phyloP scores from a whole-genome alignment of 2,888 invertebrate genomes.

The Rhaphigaster nebulosa region DNA sequence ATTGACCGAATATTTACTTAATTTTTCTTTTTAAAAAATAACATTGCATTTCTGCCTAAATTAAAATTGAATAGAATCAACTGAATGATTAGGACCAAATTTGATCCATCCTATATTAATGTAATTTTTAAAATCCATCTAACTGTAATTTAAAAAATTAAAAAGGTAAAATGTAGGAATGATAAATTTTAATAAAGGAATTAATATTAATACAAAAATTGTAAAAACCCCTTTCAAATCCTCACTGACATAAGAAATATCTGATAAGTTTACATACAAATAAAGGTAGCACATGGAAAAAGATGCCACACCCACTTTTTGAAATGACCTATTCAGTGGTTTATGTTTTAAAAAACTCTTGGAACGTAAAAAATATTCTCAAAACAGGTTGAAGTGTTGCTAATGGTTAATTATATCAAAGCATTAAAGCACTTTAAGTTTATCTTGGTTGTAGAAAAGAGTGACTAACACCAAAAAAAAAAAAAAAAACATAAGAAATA shows the following conservation, averaged over 20 bases:
- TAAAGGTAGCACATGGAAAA: conserved; percentile 43
- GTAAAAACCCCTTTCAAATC: background rate
- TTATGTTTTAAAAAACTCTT: background rate
- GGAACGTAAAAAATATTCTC: background rate
- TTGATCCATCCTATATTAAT: background rate
- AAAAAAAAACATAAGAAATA: background rate
- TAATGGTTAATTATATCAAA: background rate
- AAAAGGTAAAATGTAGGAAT: background rate
- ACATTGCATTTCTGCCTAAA: background rate
- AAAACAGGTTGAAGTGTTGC: background rate
- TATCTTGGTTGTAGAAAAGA: background rate
- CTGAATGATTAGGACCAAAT: background rate
- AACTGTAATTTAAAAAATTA: background rate
- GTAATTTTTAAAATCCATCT: background rate
- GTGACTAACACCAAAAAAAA: background rate
- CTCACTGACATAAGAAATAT: background rate
- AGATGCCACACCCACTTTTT: conserved; percentile 56
- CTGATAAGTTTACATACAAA: background rate
- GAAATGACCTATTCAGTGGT: background rate
- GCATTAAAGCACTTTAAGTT: background rate
- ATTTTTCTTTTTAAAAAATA: background rate
- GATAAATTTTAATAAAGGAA: background rate
- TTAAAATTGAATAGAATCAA: background rate
- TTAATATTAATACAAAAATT: background rate
- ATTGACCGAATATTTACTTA: background rate